Percentiles rank a stretch among this genome's conserved stretches.
Conservation (phyloP, 1,140 invertebrate species). For the Orchestia grillus region DNA sequence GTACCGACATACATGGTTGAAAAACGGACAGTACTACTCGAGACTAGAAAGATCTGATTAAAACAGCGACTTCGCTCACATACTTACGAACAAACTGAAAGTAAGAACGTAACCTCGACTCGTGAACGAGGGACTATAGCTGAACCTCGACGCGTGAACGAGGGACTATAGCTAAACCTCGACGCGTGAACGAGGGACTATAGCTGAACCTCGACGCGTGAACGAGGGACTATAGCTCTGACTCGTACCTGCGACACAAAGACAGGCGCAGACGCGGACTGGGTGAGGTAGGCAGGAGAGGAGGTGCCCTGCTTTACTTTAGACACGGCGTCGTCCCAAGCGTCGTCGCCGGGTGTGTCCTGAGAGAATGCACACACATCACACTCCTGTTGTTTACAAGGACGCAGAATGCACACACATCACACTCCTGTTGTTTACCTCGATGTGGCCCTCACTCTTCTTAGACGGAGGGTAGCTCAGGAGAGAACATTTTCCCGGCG, state of each 20-base stretch:
- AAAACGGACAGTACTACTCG: neutral
- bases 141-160: neutral
- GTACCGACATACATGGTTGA: too few species aligned
- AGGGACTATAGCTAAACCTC: neutral
- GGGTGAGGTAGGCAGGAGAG: neutral
- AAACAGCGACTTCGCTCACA: neutral
- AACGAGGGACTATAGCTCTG: neutral
- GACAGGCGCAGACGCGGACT: neutral
- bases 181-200: neutral
- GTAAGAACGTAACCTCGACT: neutral
- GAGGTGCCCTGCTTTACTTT: slow-evolving; percentile 28
- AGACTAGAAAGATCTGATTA: neutral
- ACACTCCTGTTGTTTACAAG: neutral
- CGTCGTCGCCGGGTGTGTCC: slow-evolving; percentile 35
- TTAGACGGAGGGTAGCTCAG: neutral
- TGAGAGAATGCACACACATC: neutral
- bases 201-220: neutral
- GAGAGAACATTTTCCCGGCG: neutral
- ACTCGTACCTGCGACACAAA: slow-evolving; percentile 3
- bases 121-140: too few species aligned
- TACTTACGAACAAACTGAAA: neutral
- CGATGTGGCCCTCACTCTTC: too few species aligned
- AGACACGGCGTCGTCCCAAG: slow-evolving; percentile 13
- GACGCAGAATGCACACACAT: neutral
- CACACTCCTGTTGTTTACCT: too few species aligned